These are phyloP conservation scores for Tuta absoluta DNA, from an alignment of 2,888 invertebrate species.

Conservation along the genomic window DNA sequence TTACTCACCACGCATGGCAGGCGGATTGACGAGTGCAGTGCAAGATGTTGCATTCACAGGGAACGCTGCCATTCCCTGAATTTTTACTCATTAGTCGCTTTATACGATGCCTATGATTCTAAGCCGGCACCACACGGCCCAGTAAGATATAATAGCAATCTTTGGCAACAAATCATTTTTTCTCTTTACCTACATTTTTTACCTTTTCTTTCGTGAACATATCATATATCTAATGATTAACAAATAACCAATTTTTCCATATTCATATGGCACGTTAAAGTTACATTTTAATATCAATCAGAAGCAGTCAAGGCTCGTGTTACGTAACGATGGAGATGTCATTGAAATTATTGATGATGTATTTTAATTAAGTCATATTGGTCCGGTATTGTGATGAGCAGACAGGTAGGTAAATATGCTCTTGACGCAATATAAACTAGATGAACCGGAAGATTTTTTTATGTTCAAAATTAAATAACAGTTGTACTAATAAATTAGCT, in stretches of 20 bases:
- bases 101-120: too few relatives aligned
- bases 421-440: background rate
- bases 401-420: background rate
- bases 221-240: conserved; percentile 27
- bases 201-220: conserved; percentile 2
- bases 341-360: conserved; percentile 27
- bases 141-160: too few relatives aligned
- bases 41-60: too few relatives aligned
- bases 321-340: conserved; percentile 26
- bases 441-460: background rate
- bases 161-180: too few relatives aligned
- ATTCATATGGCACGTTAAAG: conserved; percentile 37
- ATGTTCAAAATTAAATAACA: background rate
- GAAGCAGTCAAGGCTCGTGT: conserved; percentile 37
- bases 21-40: too few relatives aligned
- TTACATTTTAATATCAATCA: conserved; percentile 43
- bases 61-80: too few relatives aligned
- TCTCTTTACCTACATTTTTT: background rate
- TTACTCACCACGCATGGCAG: too few relatives aligned
- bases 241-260: conserved; percentile 34
- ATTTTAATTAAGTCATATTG: conserved; percentile 26
- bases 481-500: background rate
- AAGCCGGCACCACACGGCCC: too few relatives aligned
- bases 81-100: too few relatives aligned
- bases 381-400: conserved; percentile 2